phyloP scores from a whole-genome alignment of 37 sponge, comb jelly and placozoan genomes.

The Dysidea cf. avara region DNA sequence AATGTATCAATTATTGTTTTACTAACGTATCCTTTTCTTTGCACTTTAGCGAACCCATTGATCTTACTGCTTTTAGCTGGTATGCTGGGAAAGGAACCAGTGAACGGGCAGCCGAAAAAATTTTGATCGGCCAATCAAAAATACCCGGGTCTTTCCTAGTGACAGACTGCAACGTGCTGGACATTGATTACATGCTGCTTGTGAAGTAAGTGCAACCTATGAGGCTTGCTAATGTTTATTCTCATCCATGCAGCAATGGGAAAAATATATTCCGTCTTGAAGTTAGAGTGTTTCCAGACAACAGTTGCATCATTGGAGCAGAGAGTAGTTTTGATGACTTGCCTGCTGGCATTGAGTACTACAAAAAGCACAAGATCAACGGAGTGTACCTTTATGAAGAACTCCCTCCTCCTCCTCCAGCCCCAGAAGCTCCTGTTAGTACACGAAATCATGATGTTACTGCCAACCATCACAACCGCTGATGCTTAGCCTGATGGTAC shows the following conservation, averaged over 20 bases:
- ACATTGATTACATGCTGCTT: conserved; percentile 58
- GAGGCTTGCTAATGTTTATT: too few species aligned
- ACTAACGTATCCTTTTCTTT: too few species aligned
- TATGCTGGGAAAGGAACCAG: conserved; percentile 58
- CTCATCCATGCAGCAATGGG: too few species aligned
- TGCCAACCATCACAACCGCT: too few species aligned
- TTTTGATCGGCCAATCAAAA: conserved; percentile 13
- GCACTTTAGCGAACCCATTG: background rate
- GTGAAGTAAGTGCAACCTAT: conserved; percentile 36
- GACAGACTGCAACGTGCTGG: conserved; percentile 47
- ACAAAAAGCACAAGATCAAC: conserved; percentile 47
- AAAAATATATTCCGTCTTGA: too few species aligned
- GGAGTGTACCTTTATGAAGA: conserved; percentile 24
- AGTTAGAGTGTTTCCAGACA: background rate
- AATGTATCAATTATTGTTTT: too few species aligned
- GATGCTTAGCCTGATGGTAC: too few species aligned
- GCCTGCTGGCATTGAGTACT: conserved; percentile 42
- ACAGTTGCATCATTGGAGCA: conserved; percentile 30
- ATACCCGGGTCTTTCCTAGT: conserved; percentile 50
- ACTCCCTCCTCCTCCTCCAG: too few species aligned
- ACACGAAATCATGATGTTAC: too few species aligned
- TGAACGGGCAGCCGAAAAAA: conserved; percentile 33
- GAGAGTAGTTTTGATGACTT: conserved; percentile 40
- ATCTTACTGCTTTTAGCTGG: conserved; percentile 53
- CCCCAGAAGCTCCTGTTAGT: too few species aligned